These are phyloP conservation scores for Aradus depressus DNA, from an alignment of 2,888 invertebrate genomes.

Conservation along the genomic window DNA sequence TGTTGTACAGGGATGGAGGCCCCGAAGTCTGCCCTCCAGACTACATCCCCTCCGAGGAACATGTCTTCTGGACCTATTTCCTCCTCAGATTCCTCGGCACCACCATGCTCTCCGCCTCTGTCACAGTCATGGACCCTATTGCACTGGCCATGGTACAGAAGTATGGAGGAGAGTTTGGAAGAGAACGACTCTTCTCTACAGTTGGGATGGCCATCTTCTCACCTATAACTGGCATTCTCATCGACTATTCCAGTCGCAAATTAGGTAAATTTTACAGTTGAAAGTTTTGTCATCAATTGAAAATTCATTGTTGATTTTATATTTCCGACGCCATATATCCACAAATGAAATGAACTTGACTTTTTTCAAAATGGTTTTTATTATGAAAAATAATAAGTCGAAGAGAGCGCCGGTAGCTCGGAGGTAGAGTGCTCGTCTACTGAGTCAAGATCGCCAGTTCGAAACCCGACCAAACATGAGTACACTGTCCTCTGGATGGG, in stretches of 20 bases:
- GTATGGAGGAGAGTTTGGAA: constrained; percentile 69
- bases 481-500: too few species aligned
- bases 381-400: too few species aligned
- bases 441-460: too few species aligned
- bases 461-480: too few species aligned
- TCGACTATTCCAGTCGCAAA: constrained; percentile 54
- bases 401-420: too few species aligned
- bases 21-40: constrained; percentile 69
- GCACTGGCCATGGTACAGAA: constrained; percentile 75
- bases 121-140: constrained; percentile 80
- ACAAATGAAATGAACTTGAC: too few species aligned
- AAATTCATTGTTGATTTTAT: background rate
- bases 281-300: constrained; percentile 2
- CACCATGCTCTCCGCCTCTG: constrained; percentile 71
- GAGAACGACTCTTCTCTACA: constrained; percentile 67
- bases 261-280: constrained; percentile 29
- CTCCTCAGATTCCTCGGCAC: constrained; percentile 65
- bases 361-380: too few species aligned
- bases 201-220: constrained; percentile 75
- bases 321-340: too few species aligned
- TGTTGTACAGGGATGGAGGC: constrained; percentile 58
- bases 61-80: constrained; percentile 75
- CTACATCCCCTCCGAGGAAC: constrained; percentile 64
- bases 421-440: too few species aligned
- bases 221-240: constrained; percentile 65